Evolutionary conservation across 2,888 invertebrate genomes (phyloP).

Genomic region (Macaria notata): DNA sequence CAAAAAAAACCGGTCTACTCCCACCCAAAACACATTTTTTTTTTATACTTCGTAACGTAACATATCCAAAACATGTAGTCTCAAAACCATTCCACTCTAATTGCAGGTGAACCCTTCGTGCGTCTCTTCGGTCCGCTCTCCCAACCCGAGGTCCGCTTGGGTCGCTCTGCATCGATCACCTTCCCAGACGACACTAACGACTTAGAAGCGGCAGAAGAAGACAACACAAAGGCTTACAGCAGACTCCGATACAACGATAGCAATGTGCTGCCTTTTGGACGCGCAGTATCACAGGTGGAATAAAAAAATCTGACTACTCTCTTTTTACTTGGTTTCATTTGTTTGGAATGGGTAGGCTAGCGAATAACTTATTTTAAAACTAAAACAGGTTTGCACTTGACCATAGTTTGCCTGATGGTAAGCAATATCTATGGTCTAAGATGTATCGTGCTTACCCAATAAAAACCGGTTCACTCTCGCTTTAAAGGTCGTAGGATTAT

Average conservation of each 20-base stretch:
- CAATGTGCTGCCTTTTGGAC: conserved; percentile 45
- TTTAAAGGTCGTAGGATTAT: too few species aligned
- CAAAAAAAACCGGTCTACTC: too few species aligned
- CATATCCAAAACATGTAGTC: too few species aligned
- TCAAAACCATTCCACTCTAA: not conserved
- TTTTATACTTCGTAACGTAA: too few species aligned
- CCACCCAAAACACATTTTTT: too few species aligned
- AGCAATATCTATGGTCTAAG: too few species aligned
- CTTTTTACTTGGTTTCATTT: not conserved
- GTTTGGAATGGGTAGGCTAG: too few species aligned
- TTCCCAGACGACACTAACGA: conserved; percentile 56
- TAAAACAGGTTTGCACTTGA: too few species aligned
- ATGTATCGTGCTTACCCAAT: too few species aligned
- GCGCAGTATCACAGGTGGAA: conserved; percentile 59
- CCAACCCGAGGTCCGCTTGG: conserved; percentile 56
- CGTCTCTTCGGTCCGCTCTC: conserved; percentile 61
- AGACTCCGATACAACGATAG: conserved; percentile 50
- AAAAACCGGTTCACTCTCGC: too few species aligned
- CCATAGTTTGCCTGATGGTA: too few species aligned
- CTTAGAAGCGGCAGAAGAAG: conserved; percentile 53
- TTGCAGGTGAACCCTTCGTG: conserved; percentile 69
- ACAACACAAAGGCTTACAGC: conserved; percentile 46
- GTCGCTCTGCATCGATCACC: conserved; percentile 58
- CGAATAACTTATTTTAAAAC: too few species aligned
- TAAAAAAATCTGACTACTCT: not conserved